Percentiles rank a stretch among this genome's conserved stretches.
Evolutionary conservation across 2,797 vertebrate species (phyloP).

Genomic region (Bradypodion pumilum): DNA sequence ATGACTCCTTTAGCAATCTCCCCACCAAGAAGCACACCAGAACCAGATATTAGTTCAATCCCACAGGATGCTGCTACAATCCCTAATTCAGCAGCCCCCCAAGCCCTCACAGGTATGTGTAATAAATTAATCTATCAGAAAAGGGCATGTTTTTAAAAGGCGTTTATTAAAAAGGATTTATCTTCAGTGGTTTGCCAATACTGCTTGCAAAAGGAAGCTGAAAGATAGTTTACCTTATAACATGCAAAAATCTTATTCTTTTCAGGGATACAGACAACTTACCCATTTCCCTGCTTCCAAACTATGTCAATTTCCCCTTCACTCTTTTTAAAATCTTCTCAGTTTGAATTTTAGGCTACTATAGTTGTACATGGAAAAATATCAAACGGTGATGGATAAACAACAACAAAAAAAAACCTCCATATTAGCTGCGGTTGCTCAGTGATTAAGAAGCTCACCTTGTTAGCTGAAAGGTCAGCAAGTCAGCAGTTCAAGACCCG

Average conservation of each 20-base stretch:
- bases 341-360: background rate
- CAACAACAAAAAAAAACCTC: background rate
- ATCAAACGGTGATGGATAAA: background rate
- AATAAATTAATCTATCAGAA: background rate
- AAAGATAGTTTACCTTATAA: background rate
- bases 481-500: too few species aligned
- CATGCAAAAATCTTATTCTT: background rate
- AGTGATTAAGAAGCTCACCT: too few species aligned
- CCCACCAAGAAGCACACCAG: constrained; percentile 87
- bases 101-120: constrained; percentile 89
- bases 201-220: background rate
- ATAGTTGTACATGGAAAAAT: background rate
- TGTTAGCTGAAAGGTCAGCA: too few species aligned
- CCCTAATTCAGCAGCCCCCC: constrained; percentile 84
- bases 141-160: too few species aligned
- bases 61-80: constrained; percentile 91
- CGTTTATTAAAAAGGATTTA: background rate
- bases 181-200: background rate
- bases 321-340: background rate
- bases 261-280: background rate
- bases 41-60: constrained; percentile 90
- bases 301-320: background rate
- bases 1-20: constrained; percentile 90
- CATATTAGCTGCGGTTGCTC: too few species aligned
- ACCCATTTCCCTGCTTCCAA: background rate